A percentile compares a stretch with the other conserved stretches of the same genome.
Conservation (phyloP, 2,888 invertebrate species). For the Platycheirus rosarum region DNA sequence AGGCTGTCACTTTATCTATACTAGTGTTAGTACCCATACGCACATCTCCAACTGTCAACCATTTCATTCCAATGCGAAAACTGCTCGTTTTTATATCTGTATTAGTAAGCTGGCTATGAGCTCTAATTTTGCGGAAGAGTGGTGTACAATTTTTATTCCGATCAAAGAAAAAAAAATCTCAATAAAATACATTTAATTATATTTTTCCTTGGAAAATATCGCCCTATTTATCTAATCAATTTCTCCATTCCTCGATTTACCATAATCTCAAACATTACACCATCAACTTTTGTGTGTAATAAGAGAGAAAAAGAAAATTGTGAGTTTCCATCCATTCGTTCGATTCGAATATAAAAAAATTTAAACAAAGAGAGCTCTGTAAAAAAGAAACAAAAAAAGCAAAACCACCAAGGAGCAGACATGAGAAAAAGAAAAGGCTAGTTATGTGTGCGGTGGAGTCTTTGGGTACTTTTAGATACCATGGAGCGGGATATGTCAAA, state of each 20-base stretch:
- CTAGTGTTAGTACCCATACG: constrained; percentile 27
- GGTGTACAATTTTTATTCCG: constrained; percentile 65
- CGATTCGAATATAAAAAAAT: constrained; percentile 49
- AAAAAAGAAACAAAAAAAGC: constrained; percentile 54
- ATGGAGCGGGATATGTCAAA: constrained; percentile 42
- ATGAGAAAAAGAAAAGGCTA: constrained; percentile 60
- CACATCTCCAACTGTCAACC: constrained; percentile 16
- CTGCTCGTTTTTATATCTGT: constrained; percentile 45
- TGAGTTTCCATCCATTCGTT: constrained; percentile 58
- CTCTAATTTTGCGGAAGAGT: constrained; percentile 73
- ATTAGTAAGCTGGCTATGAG: constrained; percentile 65
- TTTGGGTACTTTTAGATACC: constrained; percentile 32
- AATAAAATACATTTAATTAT: constrained; percentile 55
- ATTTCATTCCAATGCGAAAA: constrained; percentile 48
- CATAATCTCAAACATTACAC: constrained; percentile 51
- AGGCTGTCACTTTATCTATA: constrained; percentile 44
- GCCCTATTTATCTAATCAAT: constrained; percentile 33
- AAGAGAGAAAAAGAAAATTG: constrained; percentile 62
- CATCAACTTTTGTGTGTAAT: constrained; percentile 56
- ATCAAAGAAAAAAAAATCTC: constrained; percentile 55
- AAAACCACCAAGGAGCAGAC: constrained; percentile 53
- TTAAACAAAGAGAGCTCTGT: constrained; percentile 62
- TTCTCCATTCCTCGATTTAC: constrained; percentile 48
- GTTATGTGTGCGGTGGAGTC: constrained; percentile 61
- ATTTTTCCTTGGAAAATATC: constrained; percentile 37